phyloP scores from a whole-genome alignment of 2,888 invertebrate species.

The Lycaena phlaeas region DNA sequence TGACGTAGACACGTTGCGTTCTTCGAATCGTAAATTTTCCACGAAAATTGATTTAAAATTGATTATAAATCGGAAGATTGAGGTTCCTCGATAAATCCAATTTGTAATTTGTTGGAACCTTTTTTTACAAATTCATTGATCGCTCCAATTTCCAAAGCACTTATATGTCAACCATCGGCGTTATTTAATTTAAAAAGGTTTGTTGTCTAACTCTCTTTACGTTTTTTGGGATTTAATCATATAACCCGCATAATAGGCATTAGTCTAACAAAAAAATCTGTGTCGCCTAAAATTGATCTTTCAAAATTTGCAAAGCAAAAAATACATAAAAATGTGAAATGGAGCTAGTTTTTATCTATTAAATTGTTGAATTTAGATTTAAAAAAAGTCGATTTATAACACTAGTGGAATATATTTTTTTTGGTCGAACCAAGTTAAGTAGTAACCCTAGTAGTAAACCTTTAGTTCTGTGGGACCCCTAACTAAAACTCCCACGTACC shows the following conservation, averaged over 20 bases:
- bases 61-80: neutral
- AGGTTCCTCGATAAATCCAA: neutral
- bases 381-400: too few relatives aligned
- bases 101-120: neutral
- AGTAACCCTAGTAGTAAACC: too few relatives aligned
- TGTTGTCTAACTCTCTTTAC: neutral
- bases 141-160: neutral
- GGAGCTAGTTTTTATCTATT: too few relatives aligned
- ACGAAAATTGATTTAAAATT: neutral
- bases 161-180: neutral
- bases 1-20: too few relatives aligned
- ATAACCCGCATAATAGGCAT: neutral
- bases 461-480: too few relatives aligned
- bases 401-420: too few relatives aligned
- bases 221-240: neutral
- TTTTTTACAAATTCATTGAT: conserved; percentile 2
- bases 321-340: conserved; percentile 1
- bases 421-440: too few relatives aligned
- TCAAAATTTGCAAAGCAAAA: neutral
- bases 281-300: too few relatives aligned
- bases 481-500: too few relatives aligned
- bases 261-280: neutral
- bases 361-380: neutral
- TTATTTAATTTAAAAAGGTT: conserved; percentile 6
- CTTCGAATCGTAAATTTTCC: too few relatives aligned